Base-by-base conservation (phyloP, 1,140 invertebrate species). In the Hetaerina americana region DNA sequence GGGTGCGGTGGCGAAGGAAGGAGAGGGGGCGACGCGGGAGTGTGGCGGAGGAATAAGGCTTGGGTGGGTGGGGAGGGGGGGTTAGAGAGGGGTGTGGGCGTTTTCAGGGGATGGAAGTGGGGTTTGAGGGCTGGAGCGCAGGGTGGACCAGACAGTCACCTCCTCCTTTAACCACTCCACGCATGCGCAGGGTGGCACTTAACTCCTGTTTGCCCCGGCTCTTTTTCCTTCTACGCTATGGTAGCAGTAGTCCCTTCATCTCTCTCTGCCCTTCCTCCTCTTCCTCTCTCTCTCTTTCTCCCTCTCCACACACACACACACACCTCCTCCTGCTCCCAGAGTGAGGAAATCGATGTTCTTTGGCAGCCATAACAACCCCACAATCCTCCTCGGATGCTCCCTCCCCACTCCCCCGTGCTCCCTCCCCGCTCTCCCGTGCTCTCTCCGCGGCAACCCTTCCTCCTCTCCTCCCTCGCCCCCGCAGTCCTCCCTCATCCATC, bases 341-440 rank as follows among this genome's bases (percentile, higher is more conserved):
- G 27, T 27, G 49, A 49, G 67, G 69, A 72, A 72, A 72, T 72
- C 72, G 72, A 72, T 72, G 72, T 72, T 31, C 69, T 72, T 70
- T 70, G 68, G 72, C 68, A 72, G 72, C 72, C 31, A 40, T 66
- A 70, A 70, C 72, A 70, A 57, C 71, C 31, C 68, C 71, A 66
- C 71, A 72, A 72, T 57, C 71, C 71, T 26, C 26, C 29, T 24
- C n/a, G 22, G 67, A 15, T 26, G 67, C n/a, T 68, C 0, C 81
- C 81, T 78, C 77, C 79, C 79, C 78, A 78, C 78, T 78, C 78
- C 78, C 78, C 69, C 73, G 76, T 76, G 78, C 75, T 74, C 73
- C 75, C 77, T n/a, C n/a, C n/a, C n/a, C n/a, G n/a, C n/a, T n/a
- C n/a, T n/a, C n/a, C n/a, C n/a, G n/a, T n/a, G n/a, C n/a, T n/a